A percentile compares a stretch with the other conserved stretches of the same genome.
phyloP scores from a whole-genome alignment of 2,888 invertebrate genomes.

The Acanthosepion pharaonis region DNA sequence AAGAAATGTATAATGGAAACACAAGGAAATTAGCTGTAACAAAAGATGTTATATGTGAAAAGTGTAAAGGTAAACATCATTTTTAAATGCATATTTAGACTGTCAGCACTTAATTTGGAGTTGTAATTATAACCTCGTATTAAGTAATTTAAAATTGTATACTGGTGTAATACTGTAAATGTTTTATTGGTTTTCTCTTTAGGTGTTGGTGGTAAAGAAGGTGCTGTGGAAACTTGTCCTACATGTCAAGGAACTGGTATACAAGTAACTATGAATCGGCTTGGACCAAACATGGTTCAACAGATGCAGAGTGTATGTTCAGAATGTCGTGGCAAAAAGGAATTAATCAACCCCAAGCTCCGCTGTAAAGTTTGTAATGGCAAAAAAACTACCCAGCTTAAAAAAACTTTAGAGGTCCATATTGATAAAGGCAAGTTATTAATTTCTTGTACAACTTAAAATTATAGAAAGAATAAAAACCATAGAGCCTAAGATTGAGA shows the following conservation, averaged over 20 bases:
- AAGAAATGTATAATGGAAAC: conserved; percentile 95
- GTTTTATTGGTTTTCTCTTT: conserved; percentile 47
- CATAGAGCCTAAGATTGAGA: no score
- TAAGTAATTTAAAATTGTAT: not conserved
- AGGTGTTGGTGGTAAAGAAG: conserved; percentile 92
- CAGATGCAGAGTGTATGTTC: conserved; percentile 91
- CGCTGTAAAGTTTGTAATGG: conserved; percentile 95
- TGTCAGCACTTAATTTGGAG: not conserved
- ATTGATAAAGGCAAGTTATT: conserved; percentile 81
- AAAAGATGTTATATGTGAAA: conserved; percentile 95
- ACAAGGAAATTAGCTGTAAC: conserved; percentile 93
- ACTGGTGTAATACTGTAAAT: not conserved
- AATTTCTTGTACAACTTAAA: not conserved
- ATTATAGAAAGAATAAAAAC: not conserved
- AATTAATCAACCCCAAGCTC: conserved; percentile 82
- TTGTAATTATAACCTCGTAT: no score
- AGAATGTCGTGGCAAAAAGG: conserved; percentile 87
- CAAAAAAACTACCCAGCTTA: conserved; percentile 89
- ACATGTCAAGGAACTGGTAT: conserved; percentile 92
- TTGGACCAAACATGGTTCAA: conserved; percentile 87
- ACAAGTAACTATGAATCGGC: conserved; percentile 82
- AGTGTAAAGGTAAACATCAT: conserved; percentile 86
- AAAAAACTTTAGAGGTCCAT: conserved; percentile 95
- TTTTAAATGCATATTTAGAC: not conserved
- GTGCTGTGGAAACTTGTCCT: conserved; percentile 88